These are phyloP conservation scores for Aythya baeri DNA, from an alignment of 2,113 vertebrate species.

Conservation along the genomic window DNA sequence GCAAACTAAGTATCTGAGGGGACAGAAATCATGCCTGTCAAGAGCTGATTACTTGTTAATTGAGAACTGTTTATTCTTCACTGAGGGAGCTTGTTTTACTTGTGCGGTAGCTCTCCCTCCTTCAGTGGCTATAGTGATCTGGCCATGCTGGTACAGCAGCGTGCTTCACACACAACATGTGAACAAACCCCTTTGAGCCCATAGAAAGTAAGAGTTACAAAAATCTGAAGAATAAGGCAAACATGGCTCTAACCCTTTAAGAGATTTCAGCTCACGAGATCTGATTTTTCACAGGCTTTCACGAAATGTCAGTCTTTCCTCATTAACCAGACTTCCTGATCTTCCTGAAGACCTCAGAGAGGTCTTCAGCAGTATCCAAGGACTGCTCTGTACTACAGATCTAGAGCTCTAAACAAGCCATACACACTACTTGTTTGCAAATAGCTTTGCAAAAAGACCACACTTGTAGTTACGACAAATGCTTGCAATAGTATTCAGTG, in stretches of 20 bases:
- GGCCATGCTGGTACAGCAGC: neutral
- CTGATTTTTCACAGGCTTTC: neutral
- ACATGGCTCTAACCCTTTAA: neutral
- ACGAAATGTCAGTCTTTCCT: neutral
- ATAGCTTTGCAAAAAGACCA: neutral
- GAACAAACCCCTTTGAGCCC: neutral
- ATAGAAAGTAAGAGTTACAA: neutral
- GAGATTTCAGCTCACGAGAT: neutral
- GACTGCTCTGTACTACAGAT: neutral
- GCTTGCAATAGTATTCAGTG: neutral
- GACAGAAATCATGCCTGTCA: neutral
- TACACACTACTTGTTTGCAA: neutral
- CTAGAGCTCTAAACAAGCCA: neutral
- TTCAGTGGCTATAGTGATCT: neutral
- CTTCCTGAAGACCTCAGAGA: too few species aligned
- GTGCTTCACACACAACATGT: neutral
- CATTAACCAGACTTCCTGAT: neutral
- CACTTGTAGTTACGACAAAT: neutral
- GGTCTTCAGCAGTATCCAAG: neutral
- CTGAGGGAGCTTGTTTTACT: neutral
- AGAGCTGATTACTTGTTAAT: neutral
- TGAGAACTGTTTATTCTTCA: neutral
- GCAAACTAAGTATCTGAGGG: neutral
- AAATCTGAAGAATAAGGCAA: neutral
- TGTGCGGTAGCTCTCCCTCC: neutral